Conservation (phyloP, 53 echinoderm and acorn worm genomes). For the Zoroaster sp. region DNA sequence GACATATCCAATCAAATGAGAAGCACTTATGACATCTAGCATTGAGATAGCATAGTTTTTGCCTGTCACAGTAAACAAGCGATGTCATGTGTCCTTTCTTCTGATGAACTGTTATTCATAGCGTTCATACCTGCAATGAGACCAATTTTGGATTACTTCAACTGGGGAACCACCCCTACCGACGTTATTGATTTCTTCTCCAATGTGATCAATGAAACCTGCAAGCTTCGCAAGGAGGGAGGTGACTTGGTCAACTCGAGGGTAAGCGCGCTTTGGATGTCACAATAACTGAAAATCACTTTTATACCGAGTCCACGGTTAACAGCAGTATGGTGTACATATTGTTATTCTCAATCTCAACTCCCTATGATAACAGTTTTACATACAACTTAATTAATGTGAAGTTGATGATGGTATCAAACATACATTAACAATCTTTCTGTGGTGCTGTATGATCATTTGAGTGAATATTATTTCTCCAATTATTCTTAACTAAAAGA, state of each 20-base stretch:
- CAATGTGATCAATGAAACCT: background rate
- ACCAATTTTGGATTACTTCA: conserved; percentile 1
- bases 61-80: background rate
- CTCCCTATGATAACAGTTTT: too few species aligned
- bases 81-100: background rate
- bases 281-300: background rate
- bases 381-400: too few species aligned
- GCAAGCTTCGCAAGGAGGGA: conserved; percentile 7
- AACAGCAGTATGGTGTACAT: background rate
- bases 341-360: background rate
- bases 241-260: background rate
- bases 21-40: background rate
- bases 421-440: too few species aligned
- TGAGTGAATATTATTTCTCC: too few species aligned
- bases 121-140: background rate
- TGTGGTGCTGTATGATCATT: too few species aligned
- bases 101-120: background rate
- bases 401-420: too few species aligned
- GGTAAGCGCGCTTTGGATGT: background rate
- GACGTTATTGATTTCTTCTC: background rate
- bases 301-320: background rate
- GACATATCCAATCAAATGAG: background rate
- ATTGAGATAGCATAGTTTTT: background rate
- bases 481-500: too few species aligned
- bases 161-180: background rate